Percentiles rank a stretch among this genome's conserved stretches.
These are phyloP conservation scores for Anas bahamensis DNA, from an alignment of 2,797 vertebrate species.

Conservation along the genomic window DNA sequence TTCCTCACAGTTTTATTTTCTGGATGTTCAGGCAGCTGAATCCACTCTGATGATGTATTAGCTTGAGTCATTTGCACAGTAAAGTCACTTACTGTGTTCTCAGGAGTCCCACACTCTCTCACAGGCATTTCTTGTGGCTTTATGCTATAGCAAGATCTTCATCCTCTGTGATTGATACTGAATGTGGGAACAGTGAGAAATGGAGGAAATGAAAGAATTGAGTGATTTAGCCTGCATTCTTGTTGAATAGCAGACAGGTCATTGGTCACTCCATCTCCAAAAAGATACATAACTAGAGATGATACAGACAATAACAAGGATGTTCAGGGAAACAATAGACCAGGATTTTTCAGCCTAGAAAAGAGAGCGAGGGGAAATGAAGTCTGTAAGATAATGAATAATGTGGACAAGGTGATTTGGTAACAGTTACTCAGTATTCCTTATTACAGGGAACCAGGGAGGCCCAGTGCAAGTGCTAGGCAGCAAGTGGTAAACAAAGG, in stretches of 20 bases:
- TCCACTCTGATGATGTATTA: neutral
- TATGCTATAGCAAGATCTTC: neutral
- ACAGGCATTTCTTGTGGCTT: neutral
- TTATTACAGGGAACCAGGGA: fast-evolving
- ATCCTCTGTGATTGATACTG: neutral
- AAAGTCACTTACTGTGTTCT: neutral
- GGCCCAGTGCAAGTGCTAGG: neutral
- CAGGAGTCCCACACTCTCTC: neutral
- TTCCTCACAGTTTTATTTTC: neutral
- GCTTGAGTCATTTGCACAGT: neutral
- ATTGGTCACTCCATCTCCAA: neutral
- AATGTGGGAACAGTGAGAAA: neutral
- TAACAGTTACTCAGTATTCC: neutral
- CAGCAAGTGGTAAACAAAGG: neutral
- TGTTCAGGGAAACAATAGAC: neutral
- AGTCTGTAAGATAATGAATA: neutral
- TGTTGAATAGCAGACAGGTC: neutral
- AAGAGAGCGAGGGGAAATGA: neutral
- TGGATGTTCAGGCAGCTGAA: neutral
- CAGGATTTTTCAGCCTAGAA: neutral
- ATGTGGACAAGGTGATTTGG: neutral
- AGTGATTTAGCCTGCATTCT: neutral
- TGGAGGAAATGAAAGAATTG: neutral
- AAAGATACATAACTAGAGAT: neutral
- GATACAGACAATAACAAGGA: neutral